Conservation (phyloP, 2,888 invertebrate species). For the Digitonthophagus gazella region DNA sequence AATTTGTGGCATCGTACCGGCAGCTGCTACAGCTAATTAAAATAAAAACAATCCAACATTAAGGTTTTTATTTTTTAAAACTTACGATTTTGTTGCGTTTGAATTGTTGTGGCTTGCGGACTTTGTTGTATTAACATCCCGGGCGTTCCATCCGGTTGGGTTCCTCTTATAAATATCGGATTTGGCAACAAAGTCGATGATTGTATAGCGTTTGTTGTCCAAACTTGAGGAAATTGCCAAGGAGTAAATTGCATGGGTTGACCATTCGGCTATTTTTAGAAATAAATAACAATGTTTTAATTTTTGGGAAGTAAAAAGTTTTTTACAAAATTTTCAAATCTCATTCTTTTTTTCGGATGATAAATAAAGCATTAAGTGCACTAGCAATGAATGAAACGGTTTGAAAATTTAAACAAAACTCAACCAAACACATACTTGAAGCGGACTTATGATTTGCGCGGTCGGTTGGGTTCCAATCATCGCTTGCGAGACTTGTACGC, state of each 20-base stretch:
- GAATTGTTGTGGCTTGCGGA: conserved; percentile 65
- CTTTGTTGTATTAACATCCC: conserved; percentile 83
- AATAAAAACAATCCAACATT: not conserved
- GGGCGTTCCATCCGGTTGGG: conserved; percentile 69
- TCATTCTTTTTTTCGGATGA: conserved; percentile 16
- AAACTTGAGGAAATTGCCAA: conserved; percentile 79
- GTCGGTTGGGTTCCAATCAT: conserved; percentile 65
- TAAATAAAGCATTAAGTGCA: conserved; percentile 7
- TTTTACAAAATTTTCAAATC: conserved; percentile 26
- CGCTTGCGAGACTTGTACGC: conserved; percentile 71
- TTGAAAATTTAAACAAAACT: conserved; percentile 25
- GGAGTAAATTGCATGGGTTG: conserved; percentile 76
- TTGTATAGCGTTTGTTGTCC: conserved; percentile 70
- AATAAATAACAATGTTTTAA: conserved; percentile 9
- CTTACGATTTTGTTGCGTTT: conserved; percentile 67
- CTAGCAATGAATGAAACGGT: conserved; percentile 24
- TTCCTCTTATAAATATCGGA: conserved; percentile 79
- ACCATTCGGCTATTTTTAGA: conserved; percentile 54
- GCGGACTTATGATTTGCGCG: conserved; percentile 70
- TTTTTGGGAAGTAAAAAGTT: not conserved
- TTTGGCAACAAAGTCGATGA: conserved; percentile 71
- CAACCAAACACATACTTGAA: conserved; percentile 56
- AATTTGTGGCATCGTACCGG: conserved; percentile 53
- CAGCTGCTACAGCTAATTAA: conserved; percentile 38
- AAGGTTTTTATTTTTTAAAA: conserved; percentile 28